Evolutionary conservation across 2,888 invertebrate species (phyloP), one percentile per base, ranked within the genome.

Genomic region (Harpagoxenus sublaevis): DNA sequence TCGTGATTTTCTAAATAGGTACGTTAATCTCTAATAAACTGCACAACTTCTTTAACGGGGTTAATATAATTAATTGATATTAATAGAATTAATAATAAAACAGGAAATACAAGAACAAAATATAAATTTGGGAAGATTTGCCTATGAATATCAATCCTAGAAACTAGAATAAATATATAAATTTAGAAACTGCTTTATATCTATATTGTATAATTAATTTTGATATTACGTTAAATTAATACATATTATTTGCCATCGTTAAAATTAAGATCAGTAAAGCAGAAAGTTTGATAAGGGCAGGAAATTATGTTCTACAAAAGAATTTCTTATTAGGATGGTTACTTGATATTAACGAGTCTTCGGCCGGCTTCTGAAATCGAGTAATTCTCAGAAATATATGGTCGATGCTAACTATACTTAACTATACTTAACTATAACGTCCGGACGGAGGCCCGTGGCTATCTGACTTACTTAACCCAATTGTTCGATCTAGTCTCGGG

Each of bases 401-500:
- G 66, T 65, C 42, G 55, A 53, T 73, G 73, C 35, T 84, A 86
- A 87, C 82, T 65, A 73, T 73, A 57, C 39, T 73, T 75, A 62
- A 63, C 23, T 62, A 60, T 84, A 83, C 55, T 73, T 74, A 62
- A 63, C 23, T 51, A 55, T 84, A 79, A 79, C 39, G 57, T 81
- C 68, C 62, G 63, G 51, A 28, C 60, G 68, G 71, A 51, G 75
- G 86, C 89, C 86, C 77, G 81, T 71, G 86, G 89, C 87, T 90
- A 91, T 91, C 93, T 92, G 89, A 91, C 90, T 93, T 90, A 90
- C 87, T 91, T 91, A 92, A 91, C 88, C 89, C 89, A 90, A 92
- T 93, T 93, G 87, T 91, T 89, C 84, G 88, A 84, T 87, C 85
- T 87, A 90, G 87, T 84, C 89, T 83, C 87, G 75, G 77, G 87